Evolutionary conservation across 2,888 invertebrate species (phyloP), one percentile per base, ranked within the genome.

Genomic region (Polietes domitor): DNA sequence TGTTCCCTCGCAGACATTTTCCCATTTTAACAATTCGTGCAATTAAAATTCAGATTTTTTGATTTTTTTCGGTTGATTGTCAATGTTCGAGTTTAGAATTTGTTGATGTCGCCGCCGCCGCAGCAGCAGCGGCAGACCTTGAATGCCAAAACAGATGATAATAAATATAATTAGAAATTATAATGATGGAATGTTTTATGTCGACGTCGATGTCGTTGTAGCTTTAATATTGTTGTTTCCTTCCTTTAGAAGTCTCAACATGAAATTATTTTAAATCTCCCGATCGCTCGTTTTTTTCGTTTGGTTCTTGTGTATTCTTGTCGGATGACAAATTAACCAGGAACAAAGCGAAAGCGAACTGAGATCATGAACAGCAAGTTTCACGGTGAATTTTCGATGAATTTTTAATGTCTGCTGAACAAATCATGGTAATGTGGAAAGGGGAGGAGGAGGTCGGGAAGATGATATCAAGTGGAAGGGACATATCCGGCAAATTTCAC

Each of bases 371-470:
- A 58, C 24, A 58, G 26, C 24, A 58, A 24, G 24, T 26, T 58
- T 58, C 26, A 26, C 58, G 26, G 58, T 58, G 24, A 53, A 24
- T 53, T 58, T 24, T 58, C 58, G 26, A 24, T 58, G 58, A 58
- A 58, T 58, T 58, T 58, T 58, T 24, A 58, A 24, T 24, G 15
- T 58, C 4, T 26, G 26, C 1, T 58, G 58, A 58, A 58, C 2
- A 53, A 53, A 21, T 53, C 24, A 9, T 21, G 9, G 24, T 1
- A 53, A 53, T 53, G 53, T 32, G 32, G 32, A 32, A 32, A 32
- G 9, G 4, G 32, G 3, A 47, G 2, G n/a, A 15, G n/a, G 5
- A n/a, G 12, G n/a, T 1, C 47, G 2, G n/a, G 47, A 47, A n/a
- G 41, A 2, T 12, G 2, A 41, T 10, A 41, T 41, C 10, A 7